A percentile compares a stretch with the other conserved stretches of the same genome.
These are phyloP conservation scores for Drosophila kohkoa DNA, from an alignment of 1,140 invertebrate genomes.

Conservation along the genomic window DNA sequence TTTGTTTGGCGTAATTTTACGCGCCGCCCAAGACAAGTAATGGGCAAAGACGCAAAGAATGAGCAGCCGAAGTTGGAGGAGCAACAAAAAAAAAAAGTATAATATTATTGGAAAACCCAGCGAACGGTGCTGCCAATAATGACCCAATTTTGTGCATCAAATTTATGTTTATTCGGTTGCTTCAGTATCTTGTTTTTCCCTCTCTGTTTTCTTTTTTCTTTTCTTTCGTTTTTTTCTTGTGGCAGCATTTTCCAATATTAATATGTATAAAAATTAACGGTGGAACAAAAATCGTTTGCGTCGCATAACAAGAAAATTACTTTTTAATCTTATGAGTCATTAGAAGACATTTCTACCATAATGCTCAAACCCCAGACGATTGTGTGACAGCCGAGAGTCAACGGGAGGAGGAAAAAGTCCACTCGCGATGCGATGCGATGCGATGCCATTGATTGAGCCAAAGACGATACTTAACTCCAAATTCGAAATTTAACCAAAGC, in stretches of 20 bases:
- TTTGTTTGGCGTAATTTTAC: slow-evolving; percentile 81
- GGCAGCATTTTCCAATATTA: slow-evolving; percentile 69
- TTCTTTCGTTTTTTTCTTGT: slow-evolving; percentile 14
- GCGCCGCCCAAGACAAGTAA: slow-evolving; percentile 36
- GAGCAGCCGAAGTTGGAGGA: neutral
- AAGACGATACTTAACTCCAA: slow-evolving; percentile 35
- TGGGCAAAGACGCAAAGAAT: slow-evolving; percentile 16
- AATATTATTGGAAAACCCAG: slow-evolving; percentile 25
- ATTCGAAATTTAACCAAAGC: slow-evolving; percentile 59
- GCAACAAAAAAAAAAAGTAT: slow-evolving; percentile 3
- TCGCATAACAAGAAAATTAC: slow-evolving; percentile 80
- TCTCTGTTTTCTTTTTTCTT: neutral
- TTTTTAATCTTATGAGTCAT: slow-evolving; percentile 83
- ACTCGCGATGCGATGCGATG: slow-evolving; percentile 43
- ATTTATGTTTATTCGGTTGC: slow-evolving; percentile 76
- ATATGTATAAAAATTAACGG: slow-evolving; percentile 79
- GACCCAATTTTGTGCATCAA: slow-evolving; percentile 79
- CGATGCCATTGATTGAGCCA: slow-evolving; percentile 45
- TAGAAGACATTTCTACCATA: slow-evolving; percentile 75
- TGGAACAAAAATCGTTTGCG: slow-evolving; percentile 59
- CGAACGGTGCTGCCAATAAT: slow-evolving; percentile 75
- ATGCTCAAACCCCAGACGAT: slow-evolving; percentile 38
- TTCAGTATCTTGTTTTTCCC: slow-evolving; percentile 27
- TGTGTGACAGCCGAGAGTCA: neutral
- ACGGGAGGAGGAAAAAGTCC: slow-evolving; percentile 23